phyloP scores from a whole-genome alignment of 2,888 invertebrate genomes.

The Salpingus planirostris region DNA sequence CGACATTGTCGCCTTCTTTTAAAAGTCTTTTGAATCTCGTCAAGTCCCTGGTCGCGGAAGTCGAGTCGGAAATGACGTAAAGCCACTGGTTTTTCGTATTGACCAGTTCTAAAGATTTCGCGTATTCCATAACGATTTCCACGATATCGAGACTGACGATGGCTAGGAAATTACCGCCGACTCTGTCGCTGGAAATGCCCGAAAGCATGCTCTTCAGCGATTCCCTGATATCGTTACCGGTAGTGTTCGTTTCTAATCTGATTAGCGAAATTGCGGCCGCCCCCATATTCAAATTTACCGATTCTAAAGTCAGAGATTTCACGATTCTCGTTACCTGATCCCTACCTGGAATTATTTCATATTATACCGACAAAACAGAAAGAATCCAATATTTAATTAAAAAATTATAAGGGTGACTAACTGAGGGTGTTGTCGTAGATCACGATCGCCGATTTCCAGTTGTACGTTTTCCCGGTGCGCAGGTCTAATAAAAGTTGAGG shows the following conservation, averaged over 20 bases:
- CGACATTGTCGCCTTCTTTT: slow-evolving; percentile 72
- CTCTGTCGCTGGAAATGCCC: slow-evolving; percentile 30
- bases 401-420: slow-evolving; percentile 26
- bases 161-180: slow-evolving; percentile 48
- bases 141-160: slow-evolving; percentile 54
- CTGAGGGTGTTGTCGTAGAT: slow-evolving; percentile 66
- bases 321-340: slow-evolving; percentile 60
- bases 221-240: slow-evolving; percentile 25
- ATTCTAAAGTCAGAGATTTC: slow-evolving; percentile 46
- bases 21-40: slow-evolving; percentile 50
- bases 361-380: background rate
- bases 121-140: slow-evolving; percentile 58
- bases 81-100: slow-evolving; percentile 72
- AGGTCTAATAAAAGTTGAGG: slow-evolving; percentile 71
- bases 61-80: slow-evolving; percentile 62
- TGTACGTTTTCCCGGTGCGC: slow-evolving; percentile 53
- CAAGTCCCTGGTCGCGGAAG: slow-evolving; percentile 43
- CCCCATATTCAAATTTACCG: slow-evolving; percentile 14
- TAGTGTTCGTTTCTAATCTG: slow-evolving; percentile 22
- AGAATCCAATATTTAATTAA: background rate
- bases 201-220: slow-evolving; percentile 29
- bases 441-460: slow-evolving; percentile 65
- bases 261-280: slow-evolving; percentile 33
- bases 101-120: slow-evolving; percentile 56
- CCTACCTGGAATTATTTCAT: slow-evolving; percentile 41